phyloP scores from a whole-genome alignment of 1,140 invertebrate genomes.

The Listronotus bonariensis region DNA sequence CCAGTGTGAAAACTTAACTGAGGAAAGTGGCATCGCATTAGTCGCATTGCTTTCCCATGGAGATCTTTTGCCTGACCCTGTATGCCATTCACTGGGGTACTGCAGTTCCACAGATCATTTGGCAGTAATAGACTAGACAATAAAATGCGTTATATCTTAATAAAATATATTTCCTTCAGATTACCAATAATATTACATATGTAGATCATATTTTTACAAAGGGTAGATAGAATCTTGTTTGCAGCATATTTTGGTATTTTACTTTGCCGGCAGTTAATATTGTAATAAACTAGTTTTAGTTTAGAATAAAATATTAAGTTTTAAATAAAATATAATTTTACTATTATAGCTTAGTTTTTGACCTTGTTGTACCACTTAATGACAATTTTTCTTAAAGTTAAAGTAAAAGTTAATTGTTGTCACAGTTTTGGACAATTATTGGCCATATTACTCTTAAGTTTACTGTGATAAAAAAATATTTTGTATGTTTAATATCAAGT shows the following conservation, averaged over 20 bases:
- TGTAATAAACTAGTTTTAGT: too few relatives aligned
- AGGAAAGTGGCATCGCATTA: slow-evolving; percentile 14
- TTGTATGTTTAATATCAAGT: slow-evolving; percentile 8
- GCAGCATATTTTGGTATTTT: too few relatives aligned
- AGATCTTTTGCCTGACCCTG: neutral
- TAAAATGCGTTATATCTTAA: neutral
- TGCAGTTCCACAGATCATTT: slow-evolving; percentile 18
- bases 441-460: slow-evolving; percentile 12
- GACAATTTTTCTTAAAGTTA: neutral
- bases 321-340: too few relatives aligned
- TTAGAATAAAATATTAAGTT: too few relatives aligned
- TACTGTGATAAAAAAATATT: slow-evolving; percentile 14
- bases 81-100: slow-evolving; percentile 9
- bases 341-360: too few relatives aligned
- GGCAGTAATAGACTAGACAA: neutral
- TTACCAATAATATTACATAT: too few relatives aligned
- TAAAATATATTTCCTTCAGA: too few relatives aligned
- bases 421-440: neutral
- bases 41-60: slow-evolving; percentile 1
- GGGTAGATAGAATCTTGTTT: too few relatives aligned
- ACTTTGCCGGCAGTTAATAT: too few relatives aligned
- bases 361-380: too few relatives aligned
- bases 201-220: too few relatives aligned
- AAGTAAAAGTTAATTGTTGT: neutral
- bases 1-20: slow-evolving; percentile 18